Base-by-base conservation (phyloP, 2,797 vertebrate genomes). In the Cichlasoma orientale region DNA sequence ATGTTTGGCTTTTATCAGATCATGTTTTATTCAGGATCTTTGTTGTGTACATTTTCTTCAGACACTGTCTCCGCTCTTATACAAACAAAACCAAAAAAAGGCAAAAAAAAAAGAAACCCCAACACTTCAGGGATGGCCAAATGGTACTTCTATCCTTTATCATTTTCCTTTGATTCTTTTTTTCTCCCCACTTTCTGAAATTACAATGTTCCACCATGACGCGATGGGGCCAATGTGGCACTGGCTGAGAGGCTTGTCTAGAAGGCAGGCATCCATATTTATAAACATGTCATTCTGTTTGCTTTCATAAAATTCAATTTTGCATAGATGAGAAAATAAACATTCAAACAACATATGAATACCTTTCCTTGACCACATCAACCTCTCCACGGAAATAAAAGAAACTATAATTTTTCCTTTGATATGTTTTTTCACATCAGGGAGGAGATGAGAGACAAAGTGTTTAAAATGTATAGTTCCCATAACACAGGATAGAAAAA, bases 1-100 rank as follows among this genome's bases (percentile, higher is more conserved):
- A 92, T 93, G 86, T 95, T 94, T 94, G 89, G 90, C 91, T 95
- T 94, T 96, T 93, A 95, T 94, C 92, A 88, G 90, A 92, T 95
- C 93, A 95, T 96, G 94, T 95, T 94, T 96, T 95, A 95, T 95
- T 95, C 93, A 95, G 82, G 76, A 83, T 89, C 82, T 91, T 90
- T 93, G 92, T 94, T 94, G 90, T 93, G 90, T 90, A 88, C 83
- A 89, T 91, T 92, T 78, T 91, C 90, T 92, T 89, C 80, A 74
- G 86, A 77, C 83, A 87, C 76, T 74, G 84, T 89, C 81, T 87
- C 79, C 18, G 21, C 84, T 82, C 77, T 36, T 74, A 73, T 50
- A 79, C 75, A 88, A 80, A 76, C 16, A 58, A 11, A 29, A 75
- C 14, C 83, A 33, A 75, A 74, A 72, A 66, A 50, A 33, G 61